Percentiles rank a stretch among this genome's conserved stretches.
Evolutionary conservation across 2,113 vertebrate species (phyloP).

Genomic region (Poecile atricapillus): DNA sequence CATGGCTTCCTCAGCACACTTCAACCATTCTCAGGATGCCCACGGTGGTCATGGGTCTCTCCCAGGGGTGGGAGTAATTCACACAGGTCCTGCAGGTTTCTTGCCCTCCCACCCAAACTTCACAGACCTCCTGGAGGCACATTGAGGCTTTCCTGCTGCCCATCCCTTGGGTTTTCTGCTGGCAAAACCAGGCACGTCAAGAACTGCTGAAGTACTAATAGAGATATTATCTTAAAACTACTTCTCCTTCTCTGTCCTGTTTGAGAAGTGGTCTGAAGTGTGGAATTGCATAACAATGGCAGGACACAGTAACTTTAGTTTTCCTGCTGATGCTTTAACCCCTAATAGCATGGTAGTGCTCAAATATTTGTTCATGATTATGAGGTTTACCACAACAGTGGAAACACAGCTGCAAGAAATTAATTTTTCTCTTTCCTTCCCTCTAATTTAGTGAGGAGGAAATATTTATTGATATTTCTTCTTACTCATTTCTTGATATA

Average conservation of each 20-base stretch:
- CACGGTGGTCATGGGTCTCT: fast-evolving
- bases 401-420: not conserved
- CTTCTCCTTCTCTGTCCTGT: not conserved
- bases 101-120: not conserved
- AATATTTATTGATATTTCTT: not conserved
- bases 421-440: not conserved
- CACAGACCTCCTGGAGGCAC: not conserved
- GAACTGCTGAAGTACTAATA: not conserved
- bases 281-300: not conserved
- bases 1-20: fast-evolving
- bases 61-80: fast-evolving
- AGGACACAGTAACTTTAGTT: not conserved
- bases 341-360: not conserved
- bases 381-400: not conserved
- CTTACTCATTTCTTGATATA: not conserved
- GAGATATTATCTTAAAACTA: not conserved
- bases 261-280: not conserved
- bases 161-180: not conserved
- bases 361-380: not conserved
- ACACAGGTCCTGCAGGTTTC: fast-evolving
- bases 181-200: not conserved
- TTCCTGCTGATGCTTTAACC: not conserved
- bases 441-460: not conserved
- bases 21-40: not conserved
- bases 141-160: not conserved